Conservation (phyloP, 1,140 invertebrate species). For the Holcopasites calliopsidis region DNA sequence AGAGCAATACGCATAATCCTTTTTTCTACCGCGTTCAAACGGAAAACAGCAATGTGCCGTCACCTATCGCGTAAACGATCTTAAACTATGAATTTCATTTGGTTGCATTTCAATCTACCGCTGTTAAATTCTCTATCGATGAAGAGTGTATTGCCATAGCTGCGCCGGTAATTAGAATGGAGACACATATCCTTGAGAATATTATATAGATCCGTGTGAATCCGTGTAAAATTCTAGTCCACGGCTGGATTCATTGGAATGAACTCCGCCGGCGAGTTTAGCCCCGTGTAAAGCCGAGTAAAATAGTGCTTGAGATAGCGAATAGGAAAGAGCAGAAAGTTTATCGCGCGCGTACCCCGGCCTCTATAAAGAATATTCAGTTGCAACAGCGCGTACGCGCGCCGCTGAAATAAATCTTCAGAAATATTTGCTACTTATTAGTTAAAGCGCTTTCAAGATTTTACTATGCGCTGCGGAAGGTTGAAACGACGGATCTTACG, state of each 20-base stretch:
- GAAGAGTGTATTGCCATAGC: background rate
- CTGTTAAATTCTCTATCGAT: constrained; percentile 3
- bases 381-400: constrained; percentile 6
- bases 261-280: constrained; percentile 30
- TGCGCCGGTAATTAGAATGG: constrained; percentile 11
- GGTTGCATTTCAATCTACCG: background rate
- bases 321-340: constrained; percentile 42
- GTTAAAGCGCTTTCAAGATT: constrained; percentile 7
- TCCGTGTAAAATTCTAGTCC: constrained; percentile 15
- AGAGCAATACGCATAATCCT: too few relatives aligned
- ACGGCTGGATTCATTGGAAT: constrained; percentile 38
- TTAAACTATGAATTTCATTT: background rate
- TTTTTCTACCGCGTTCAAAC: too few relatives aligned
- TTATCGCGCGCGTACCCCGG: constrained; percentile 15
- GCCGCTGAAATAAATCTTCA: constrained; percentile 18
- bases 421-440: constrained; percentile 23
- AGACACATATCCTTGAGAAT: constrained; percentile 4
- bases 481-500: background rate
- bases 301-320: constrained; percentile 35
- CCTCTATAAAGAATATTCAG: constrained; percentile 42
- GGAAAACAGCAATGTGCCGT: too few relatives aligned
- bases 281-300: constrained; percentile 16
- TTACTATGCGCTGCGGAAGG: background rate
- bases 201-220: constrained; percentile 28
- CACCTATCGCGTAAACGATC: too few relatives aligned